Evolutionary conservation across 2,113 vertebrate species (phyloP).

Genomic region (Gracilinanus agilis): DNA sequence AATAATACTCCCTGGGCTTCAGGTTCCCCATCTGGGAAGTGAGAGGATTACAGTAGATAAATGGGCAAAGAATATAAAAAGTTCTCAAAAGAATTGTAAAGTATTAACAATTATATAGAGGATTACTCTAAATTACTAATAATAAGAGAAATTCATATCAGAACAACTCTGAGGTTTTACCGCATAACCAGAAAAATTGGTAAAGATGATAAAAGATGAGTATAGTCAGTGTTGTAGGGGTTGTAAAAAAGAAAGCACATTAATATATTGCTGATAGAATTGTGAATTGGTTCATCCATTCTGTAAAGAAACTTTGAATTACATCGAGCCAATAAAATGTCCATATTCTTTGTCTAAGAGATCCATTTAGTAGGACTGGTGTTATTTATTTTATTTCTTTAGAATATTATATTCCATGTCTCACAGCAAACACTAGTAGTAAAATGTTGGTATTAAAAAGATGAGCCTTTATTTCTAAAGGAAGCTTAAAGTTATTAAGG

Average conservation of each 20-base stretch:
- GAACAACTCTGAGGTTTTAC: neutral
- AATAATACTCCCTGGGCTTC: neutral
- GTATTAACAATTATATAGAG: neutral
- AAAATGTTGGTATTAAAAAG: neutral
- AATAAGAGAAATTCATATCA: neutral
- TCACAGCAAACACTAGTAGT: neutral
- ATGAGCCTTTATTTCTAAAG: neutral
- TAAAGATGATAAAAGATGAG: neutral
- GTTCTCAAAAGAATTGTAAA: neutral
- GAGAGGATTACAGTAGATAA: neutral
- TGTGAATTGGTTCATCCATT: neutral
- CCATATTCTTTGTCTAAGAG: neutral
- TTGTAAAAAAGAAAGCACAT: neutral
- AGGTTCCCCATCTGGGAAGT: neutral
- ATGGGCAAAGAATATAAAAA: neutral
- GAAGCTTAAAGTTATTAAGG: neutral
- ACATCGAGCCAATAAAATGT: neutral
- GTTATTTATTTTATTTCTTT: neutral
- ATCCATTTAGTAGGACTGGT: neutral
- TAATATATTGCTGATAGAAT: no score
- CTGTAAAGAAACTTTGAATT: neutral
- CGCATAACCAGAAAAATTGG: neutral
- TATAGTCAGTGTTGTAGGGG: neutral
- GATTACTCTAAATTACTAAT: neutral
- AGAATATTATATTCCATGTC: neutral